Percentiles rank a stretch among this genome's conserved stretches.
Conservation (phyloP, 2,888 invertebrate species). For the Pimpla rufipes region DNA sequence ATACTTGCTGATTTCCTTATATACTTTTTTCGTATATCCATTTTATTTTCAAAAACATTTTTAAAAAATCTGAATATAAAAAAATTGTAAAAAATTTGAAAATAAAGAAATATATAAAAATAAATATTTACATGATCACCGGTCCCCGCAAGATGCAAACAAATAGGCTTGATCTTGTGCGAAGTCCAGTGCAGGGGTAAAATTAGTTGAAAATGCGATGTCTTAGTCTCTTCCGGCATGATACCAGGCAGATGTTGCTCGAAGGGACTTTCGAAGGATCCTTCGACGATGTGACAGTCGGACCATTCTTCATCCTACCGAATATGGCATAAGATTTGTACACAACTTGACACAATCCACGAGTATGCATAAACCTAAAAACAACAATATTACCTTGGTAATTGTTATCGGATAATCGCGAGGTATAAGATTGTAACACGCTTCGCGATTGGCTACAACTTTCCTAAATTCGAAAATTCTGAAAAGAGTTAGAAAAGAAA, state of each 20-base stretch:
- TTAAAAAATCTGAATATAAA: too few species aligned
- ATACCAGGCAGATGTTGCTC: slow-evolving; percentile 93
- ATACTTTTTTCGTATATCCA: slow-evolving; percentile 5
- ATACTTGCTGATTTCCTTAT: too few species aligned
- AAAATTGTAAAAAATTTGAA: too few species aligned
- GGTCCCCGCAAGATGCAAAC: slow-evolving; percentile 98
- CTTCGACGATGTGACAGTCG: slow-evolving; percentile 93
- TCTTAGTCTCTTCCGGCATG: slow-evolving; percentile 93
- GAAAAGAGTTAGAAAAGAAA: slow-evolving; percentile 84
- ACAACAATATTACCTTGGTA: slow-evolving; percentile 89
- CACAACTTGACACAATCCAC: background rate
- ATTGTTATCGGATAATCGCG: slow-evolving; percentile 94
- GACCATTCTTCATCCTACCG: slow-evolving; percentile 90
- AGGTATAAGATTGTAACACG: slow-evolving; percentile 93
- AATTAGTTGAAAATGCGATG: slow-evolving; percentile 94
- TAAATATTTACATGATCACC: slow-evolving; percentile 95
- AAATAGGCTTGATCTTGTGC: slow-evolving; percentile 91
- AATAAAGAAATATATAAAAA: slow-evolving; percentile 36
- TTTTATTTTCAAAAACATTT: too few species aligned
- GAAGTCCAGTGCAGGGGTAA: slow-evolving; percentile 93
- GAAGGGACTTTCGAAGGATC: slow-evolving; percentile 95
- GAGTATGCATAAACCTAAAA: background rate
- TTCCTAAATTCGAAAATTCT: slow-evolving; percentile 97
- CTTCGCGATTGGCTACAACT: slow-evolving; percentile 93
- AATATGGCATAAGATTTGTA: slow-evolving; percentile 36